Evolutionary conservation across 2,113 vertebrate species (phyloP).

Genomic region (Microcebus jonahi): DNA sequence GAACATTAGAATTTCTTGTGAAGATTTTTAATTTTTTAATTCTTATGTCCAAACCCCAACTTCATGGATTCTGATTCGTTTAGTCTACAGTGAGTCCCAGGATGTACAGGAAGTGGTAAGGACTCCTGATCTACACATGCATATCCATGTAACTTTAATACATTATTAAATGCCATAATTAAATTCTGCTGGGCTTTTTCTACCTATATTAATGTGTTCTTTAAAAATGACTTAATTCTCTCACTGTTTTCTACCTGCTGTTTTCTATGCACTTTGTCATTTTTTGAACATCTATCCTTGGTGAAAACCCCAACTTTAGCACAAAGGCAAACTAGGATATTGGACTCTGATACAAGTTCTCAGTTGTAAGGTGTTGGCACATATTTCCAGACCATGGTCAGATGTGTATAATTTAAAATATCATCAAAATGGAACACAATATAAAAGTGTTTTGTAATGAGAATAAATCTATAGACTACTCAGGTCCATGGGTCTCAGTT

Average conservation of each 20-base stretch:
- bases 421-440: neutral
- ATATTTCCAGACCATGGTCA: neutral
- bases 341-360: neutral
- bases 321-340: neutral
- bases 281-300: neutral
- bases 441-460: neutral
- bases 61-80: neutral
- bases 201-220: neutral
- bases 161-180: neutral
- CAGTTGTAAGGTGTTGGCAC: neutral
- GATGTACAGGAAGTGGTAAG: neutral
- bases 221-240: neutral
- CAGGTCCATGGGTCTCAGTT: neutral
- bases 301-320: neutral
- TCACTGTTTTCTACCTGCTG: neutral
- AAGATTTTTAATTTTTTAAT: neutral
- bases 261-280: neutral
- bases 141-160: neutral
- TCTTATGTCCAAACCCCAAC: neutral
- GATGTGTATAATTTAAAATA: neutral
- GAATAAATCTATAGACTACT: neutral
- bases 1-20: neutral
- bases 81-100: neutral
- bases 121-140: neutral
- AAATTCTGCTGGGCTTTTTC: neutral